A percentile compares a stretch with the other conserved stretches of the same genome.
Evolutionary conservation across 2,113 vertebrate genomes (phyloP).

Genomic region (Gymnocephalus cernua): DNA sequence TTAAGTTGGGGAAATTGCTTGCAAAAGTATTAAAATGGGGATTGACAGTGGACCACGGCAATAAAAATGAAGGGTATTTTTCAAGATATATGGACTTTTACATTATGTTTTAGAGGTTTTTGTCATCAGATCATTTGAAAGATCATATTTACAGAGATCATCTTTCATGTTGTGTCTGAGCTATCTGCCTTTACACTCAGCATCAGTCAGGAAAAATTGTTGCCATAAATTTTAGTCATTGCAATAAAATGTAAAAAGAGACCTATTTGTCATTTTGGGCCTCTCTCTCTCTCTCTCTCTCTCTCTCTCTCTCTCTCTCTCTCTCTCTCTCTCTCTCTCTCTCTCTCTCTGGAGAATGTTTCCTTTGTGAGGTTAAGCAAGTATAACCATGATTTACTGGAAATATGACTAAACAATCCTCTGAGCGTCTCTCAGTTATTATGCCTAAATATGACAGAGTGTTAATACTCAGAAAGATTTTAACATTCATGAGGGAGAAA

Average conservation of each 20-base stretch:
- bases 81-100: not conserved
- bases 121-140: conserved; percentile 13
- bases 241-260: conserved; percentile 63
- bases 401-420: conserved; percentile 63
- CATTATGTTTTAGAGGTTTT: not conserved
- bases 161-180: conserved; percentile 16
- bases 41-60: not conserved
- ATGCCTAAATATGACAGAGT: conserved; percentile 68
- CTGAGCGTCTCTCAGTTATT: conserved; percentile 58
- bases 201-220: conserved; percentile 52
- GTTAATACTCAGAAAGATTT: conserved; percentile 56
- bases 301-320: conserved; percentile 1
- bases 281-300: conserved; percentile 1
- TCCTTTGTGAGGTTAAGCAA: conserved; percentile 55
- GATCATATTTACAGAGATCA: conserved; percentile 17
- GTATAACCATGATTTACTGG: conserved; percentile 59
- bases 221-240: conserved; percentile 51
- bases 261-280: conserved; percentile 42
- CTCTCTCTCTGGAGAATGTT: conserved; percentile 15
- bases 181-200: conserved; percentile 40
- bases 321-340: not conserved
- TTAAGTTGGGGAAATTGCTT: not conserved
- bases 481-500: conserved; percentile 68
- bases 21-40: not conserved
- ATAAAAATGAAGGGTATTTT: not conserved